Conservation (phyloP, 1,140 invertebrate genomes). For the Nautilus pompilius region DNA sequence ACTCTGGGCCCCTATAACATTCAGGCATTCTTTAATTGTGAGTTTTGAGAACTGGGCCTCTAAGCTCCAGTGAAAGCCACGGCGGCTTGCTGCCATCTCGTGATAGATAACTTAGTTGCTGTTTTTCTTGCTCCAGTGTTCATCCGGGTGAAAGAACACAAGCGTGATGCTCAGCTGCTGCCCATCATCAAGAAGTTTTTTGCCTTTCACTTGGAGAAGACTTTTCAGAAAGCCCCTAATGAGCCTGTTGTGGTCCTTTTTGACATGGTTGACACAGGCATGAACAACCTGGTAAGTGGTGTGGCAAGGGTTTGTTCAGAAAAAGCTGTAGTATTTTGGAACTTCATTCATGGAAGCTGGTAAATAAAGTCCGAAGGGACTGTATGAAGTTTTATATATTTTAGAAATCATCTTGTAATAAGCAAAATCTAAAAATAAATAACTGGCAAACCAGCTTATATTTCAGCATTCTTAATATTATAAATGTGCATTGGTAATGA, state of each 20-base stretch:
- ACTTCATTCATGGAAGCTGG: not conserved
- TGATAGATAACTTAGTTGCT: no score
- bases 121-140: constrained; percentile 47
- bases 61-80: no score
- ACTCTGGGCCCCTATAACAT: no score
- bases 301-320: no score
- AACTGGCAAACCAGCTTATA: no score
- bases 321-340: not conserved
- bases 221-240: constrained; percentile 68
- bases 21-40: no score
- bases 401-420: no score
- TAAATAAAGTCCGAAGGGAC: not conserved
- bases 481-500: not conserved
- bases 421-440: no score
- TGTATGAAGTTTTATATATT: not conserved
- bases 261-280: constrained; percentile 81
- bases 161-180: constrained; percentile 71
- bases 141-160: constrained; percentile 44
- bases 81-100: no score
- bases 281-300: constrained; percentile 80
- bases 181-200: constrained; percentile 76
- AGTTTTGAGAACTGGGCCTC: no score
- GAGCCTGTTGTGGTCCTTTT: constrained; percentile 81
- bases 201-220: constrained; percentile 83
- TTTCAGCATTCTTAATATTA: no score